A percentile compares a stretch with the other conserved stretches of the same genome.
phyloP scores from a whole-genome alignment of 2,113 vertebrate species.

The Patagioenas fasciata region DNA sequence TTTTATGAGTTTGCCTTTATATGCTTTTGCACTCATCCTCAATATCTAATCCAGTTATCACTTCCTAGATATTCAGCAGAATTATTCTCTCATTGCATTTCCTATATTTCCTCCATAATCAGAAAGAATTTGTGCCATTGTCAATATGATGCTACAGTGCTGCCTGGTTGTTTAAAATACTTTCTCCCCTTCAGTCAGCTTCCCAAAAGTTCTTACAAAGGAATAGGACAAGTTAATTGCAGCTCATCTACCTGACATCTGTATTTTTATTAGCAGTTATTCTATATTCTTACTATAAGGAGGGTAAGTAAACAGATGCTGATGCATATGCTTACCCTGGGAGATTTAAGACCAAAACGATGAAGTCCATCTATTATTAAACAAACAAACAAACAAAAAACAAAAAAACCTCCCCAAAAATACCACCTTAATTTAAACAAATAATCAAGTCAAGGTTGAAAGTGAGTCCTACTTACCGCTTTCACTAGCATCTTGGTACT shows the following conservation, averaged over 20 bases:
- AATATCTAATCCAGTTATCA: background rate
- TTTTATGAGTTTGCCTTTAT: background rate
- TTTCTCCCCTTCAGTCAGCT: background rate
- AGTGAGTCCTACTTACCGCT: background rate
- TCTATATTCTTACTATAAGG: background rate
- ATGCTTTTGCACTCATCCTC: background rate
- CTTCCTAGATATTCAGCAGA: background rate
- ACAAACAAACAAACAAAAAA: background rate
- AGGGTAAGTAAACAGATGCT: background rate
- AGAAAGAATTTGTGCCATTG: background rate
- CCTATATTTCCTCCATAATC: background rate
- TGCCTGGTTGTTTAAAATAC: background rate
- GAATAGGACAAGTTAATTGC: background rate
- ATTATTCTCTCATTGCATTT: background rate
- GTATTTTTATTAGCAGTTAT: background rate
- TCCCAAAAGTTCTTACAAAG: background rate
- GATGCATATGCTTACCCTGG: background rate
- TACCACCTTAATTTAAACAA: background rate
- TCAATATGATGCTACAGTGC: background rate
- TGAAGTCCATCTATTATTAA: background rate
- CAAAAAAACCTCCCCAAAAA: background rate
- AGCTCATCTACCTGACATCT: background rate
- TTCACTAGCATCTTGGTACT: background rate
- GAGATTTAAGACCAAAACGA: background rate
- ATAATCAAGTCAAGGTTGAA: background rate